Evolutionary conservation across 2,888 invertebrate genomes (phyloP).

Genomic region (Drosophila subsilvestris): DNA sequence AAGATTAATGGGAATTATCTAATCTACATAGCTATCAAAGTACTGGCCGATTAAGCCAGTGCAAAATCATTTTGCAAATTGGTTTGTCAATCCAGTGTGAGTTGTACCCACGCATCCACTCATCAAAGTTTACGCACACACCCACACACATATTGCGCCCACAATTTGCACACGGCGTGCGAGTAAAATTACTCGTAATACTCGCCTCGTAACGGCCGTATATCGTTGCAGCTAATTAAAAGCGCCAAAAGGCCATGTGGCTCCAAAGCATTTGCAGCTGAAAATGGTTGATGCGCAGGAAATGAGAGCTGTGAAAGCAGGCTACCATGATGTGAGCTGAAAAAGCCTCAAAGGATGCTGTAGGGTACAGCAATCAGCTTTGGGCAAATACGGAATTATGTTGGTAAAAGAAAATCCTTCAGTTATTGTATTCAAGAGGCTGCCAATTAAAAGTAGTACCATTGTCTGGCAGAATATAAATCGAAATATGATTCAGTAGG

Average conservation of each 20-base stretch:
- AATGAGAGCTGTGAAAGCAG: neutral
- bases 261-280: neutral
- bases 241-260: slow-evolving; percentile 8
- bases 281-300: neutral
- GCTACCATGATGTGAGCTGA: neutral
- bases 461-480: neutral
- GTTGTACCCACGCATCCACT: neutral
- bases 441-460: too few species aligned
- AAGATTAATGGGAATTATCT: slow-evolving; percentile 6
- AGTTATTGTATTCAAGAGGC: neutral
- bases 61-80: slow-evolving; percentile 13
- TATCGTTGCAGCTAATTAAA: slow-evolving; percentile 28
- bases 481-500: neutral
- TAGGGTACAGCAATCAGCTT: too few species aligned
- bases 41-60: neutral
- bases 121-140: neutral
- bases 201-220: neutral
- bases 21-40: slow-evolving; percentile 8
- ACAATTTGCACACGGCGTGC: neutral
- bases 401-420: neutral
- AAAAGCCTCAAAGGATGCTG: neutral
- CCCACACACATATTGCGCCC: neutral
- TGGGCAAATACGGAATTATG: neutral
- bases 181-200: neutral
- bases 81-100: neutral